Evolutionary conservation across 2,888 invertebrate species (phyloP), one percentile per base, ranked within the genome.

Genomic region (Acronicta leporina): DNA sequence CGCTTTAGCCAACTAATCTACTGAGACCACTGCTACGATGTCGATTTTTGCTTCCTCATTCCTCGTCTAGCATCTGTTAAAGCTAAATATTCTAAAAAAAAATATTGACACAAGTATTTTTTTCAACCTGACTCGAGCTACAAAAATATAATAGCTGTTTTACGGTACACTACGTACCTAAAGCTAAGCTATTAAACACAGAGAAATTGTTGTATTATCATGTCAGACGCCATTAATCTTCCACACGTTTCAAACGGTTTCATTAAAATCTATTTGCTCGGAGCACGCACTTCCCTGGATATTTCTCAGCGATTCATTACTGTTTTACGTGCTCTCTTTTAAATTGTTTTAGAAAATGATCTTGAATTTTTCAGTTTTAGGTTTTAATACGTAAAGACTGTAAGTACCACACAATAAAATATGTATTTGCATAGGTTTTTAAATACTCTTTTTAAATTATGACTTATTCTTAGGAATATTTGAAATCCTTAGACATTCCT

Each of bases 161-260:
- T 48, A 3, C 6, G 25, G 15, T 70, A 20, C 13, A 16, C 27
- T 7, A n/a, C 15, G 13, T 11, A 5, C 46, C 41, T 69, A 35
- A 51, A 40, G 30, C n/a, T 7, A 40, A 14, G 59, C 68, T 65
- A 70, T 68, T 66, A 66, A 68, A 59, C 41, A 60, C 58, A 52
- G 59, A 68, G 66, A 70, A 75, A 79, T 75, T 77, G 71, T 81
- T 79, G 79, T 79, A 73, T 69, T 79, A 77, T 80, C 77, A 79
- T 79, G 73, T 69, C 55, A 56, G 65, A 51, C 14, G 27, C 61
- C 73, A 80, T 81, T 77, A 81, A 81, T 80, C 80, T 75, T 74
- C 57, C 64, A 69, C 69, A 71, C 71, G 66, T 68, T 72, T 66
- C 48, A 56, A 67, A 63, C 58, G 62, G 52, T 77, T 73, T 73